These are phyloP conservation scores for Stenodera caucasica DNA, from an alignment of 2,888 invertebrate species.

Conservation along the genomic window DNA sequence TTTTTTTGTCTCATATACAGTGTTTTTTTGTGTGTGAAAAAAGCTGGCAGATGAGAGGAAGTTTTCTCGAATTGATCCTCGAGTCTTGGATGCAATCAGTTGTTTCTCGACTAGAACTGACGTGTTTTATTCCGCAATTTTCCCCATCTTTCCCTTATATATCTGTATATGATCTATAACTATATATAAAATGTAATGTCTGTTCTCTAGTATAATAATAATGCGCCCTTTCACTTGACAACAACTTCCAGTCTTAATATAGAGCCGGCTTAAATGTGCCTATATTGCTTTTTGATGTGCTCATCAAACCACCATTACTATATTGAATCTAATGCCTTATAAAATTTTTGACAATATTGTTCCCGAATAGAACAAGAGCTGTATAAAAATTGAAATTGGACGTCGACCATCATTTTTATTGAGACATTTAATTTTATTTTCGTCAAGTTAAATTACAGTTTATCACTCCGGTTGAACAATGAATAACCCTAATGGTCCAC, in stretches of 20 bases:
- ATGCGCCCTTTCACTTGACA: conserved; percentile 23
- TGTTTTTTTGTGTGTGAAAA: no score
- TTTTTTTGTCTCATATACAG: not conserved
- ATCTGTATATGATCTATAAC: not conserved
- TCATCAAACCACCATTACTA: conserved; percentile 35
- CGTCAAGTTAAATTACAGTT: not conserved
- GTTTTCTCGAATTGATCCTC: conserved; percentile 23
- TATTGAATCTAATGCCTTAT: conserved; percentile 37
- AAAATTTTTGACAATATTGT: conserved; percentile 26
- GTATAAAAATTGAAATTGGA: not conserved
- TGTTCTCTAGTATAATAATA: conserved; percentile 21
- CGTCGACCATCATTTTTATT: not conserved
- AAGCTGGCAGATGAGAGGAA: conserved; percentile 19
- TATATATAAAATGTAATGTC: conserved; percentile 13
- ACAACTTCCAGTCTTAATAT: conserved; percentile 31
- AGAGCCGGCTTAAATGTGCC: conserved; percentile 38
- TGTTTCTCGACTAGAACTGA: conserved; percentile 36
- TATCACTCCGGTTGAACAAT: not conserved
- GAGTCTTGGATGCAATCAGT: conserved; percentile 36
- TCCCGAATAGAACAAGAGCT: conserved; percentile 10
- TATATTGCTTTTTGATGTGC: conserved; percentile 45
- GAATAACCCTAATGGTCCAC: not conserved
- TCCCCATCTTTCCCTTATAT: conserved; percentile 21
- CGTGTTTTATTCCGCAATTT: conserved; percentile 46
- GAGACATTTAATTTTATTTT: not conserved